Conservation (phyloP, 1,140 invertebrate species). For the Anoplolepis gracilipes region DNA sequence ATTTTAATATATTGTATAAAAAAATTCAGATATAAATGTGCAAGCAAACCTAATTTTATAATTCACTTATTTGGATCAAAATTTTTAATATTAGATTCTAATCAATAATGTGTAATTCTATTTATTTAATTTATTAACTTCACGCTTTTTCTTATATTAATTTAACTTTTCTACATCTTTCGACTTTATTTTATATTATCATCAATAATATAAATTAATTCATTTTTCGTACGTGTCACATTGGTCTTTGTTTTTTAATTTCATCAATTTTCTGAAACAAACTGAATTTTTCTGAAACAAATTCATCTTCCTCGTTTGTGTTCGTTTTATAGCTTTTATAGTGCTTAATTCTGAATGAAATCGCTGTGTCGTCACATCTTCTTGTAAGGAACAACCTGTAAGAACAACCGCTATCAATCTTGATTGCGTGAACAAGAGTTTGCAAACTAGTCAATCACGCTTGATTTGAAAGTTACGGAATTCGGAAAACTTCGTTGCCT, state of each 20-base stretch:
- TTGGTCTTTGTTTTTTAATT: slow-evolving; percentile 65
- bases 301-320: not conserved
- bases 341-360: not conserved
- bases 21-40: slow-evolving; percentile 18
- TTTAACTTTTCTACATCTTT: not conserved
- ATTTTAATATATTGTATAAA: slow-evolving; percentile 20
- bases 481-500: not conserved
- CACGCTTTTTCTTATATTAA: not conserved
- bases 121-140: slow-evolving; percentile 10
- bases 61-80: not conserved
- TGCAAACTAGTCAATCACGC: slow-evolving; percentile 27
- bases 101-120: not conserved
- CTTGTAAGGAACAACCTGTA: slow-evolving; percentile 35
- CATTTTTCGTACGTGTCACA: slow-evolving; percentile 38
- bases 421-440: slow-evolving; percentile 54
- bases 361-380: slow-evolving; percentile 26
- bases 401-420: slow-evolving; percentile 68
- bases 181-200: not conserved
- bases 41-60: not conserved
- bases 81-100: not conserved
- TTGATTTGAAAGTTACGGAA: slow-evolving; percentile 47
- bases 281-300: slow-evolving; percentile 61
- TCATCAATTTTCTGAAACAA: slow-evolving; percentile 61
- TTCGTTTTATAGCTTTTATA: slow-evolving; percentile 33
- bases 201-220: not conserved